Evolutionary conservation across 2,113 vertebrate species (phyloP), one percentile per base, ranked within the genome.

Genomic region (Octodon degus): DNA sequence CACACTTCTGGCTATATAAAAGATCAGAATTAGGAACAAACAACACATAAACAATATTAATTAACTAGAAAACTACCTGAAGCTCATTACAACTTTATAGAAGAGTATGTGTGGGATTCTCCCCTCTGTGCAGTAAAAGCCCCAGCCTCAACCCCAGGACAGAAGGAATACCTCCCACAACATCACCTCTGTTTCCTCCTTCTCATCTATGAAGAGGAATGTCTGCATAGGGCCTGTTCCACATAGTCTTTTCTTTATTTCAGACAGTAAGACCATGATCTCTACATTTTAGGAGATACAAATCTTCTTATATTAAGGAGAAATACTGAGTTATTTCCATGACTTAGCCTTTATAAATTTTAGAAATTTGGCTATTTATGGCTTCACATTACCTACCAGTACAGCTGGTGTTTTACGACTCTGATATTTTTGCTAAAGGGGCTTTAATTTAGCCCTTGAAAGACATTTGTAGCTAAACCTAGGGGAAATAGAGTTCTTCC

Each of bases 21-120:
- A 93, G 91, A 74, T 83, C 80, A 22, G 88, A 97, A 97, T 91
- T 19, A 81, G 67, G 89, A 94, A 47, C 6, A 34, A 32, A 19
- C 47, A 93, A 74, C n/a, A n/a, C 40, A 13, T 40, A 74, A 67
- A 60, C 9, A 86, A 9, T 50, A 67, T 40, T 65, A 79, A 68
- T 60, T 27, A 65, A 80, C 76, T 47, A 88, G 68, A 80, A 90
- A 63, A 88, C 47, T 19, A 47, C 22, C 68, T 34, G 32, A 37
- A 24, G 62, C 68, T 58, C 81, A 60, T 27, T 60, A 37, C 32
- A 11, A 8, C 86, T 60, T 85, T 43, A 25, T 2, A 47, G 58
- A 82, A 87, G 67, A 55, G 43, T 2, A 10, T 22, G 8, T 50
- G 62, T 87, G 40, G 3, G n/a, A 47, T 79, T 89, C 40, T 47